Evolutionary conservation across 23 tunicate species (phyloP).

Genomic region (Ciona savignyi): DNA sequence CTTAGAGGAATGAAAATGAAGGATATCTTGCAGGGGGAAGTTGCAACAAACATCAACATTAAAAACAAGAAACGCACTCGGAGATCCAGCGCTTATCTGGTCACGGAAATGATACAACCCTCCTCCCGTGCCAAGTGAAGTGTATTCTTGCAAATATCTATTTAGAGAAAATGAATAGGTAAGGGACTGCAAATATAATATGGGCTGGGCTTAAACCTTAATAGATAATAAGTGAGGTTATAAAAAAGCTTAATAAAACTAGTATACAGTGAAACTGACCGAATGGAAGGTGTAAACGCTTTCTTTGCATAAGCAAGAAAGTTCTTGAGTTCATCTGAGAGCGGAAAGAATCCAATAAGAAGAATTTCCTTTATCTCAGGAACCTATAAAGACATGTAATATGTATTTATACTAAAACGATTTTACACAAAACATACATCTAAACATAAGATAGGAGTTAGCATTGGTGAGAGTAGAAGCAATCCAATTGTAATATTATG

Average conservation of each 20-base stretch:
- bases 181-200: too few species aligned
- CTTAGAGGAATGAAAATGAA: slow-evolving; percentile 47
- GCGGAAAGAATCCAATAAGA: slow-evolving; percentile 82
- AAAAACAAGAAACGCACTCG: slow-evolving; percentile 61
- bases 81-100: slow-evolving; percentile 51
- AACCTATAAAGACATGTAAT: too few species aligned
- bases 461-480: too few species aligned
- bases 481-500: too few species aligned
- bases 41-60: slow-evolving; percentile 95
- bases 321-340: slow-evolving; percentile 37
- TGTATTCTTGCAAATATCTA: slow-evolving; percentile 73
- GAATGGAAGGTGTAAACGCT: neutral
- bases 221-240: too few species aligned
- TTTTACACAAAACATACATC: too few species aligned
- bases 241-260: too few species aligned
- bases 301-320: slow-evolving; percentile 31
- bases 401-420: too few species aligned
- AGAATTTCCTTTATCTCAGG: slow-evolving; percentile 64
- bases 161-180: neutral
- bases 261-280: neutral
- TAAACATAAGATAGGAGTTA: too few species aligned
- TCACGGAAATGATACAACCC: slow-evolving; percentile 94
- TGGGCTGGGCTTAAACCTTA: too few species aligned
- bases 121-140: slow-evolving; percentile 80
- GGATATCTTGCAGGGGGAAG: slow-evolving; percentile 50